A percentile compares a stretch with the other conserved stretches of the same genome.
Conservation (phyloP, 2,888 invertebrate genomes). For the Caenorhabditis uteleia region DNA sequence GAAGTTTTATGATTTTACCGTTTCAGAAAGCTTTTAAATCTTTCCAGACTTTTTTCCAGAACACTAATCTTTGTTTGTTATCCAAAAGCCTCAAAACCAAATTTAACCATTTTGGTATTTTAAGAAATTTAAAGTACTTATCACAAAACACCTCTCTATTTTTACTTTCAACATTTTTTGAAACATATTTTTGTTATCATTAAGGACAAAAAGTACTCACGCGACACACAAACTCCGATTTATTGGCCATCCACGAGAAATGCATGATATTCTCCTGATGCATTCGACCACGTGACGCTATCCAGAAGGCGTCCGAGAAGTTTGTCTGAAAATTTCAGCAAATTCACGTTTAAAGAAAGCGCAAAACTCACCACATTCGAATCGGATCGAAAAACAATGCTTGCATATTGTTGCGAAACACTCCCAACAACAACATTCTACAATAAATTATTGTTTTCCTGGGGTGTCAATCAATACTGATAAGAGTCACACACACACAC, state of each 20-base stretch:
- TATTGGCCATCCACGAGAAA: constrained; percentile 31
- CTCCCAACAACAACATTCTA: constrained; percentile 34
- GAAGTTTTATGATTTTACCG: too few species aligned
- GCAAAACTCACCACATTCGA: constrained; percentile 16
- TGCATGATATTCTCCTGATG: too few species aligned
- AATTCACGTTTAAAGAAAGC: constrained; percentile 29
- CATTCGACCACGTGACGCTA: constrained; percentile 23
- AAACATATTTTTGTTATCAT: too few species aligned
- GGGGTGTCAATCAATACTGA: background rate
- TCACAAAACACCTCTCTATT: too few species aligned
- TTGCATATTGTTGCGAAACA: constrained; percentile 25
- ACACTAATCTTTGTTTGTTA: background rate
- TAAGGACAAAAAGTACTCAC: constrained; percentile 7
- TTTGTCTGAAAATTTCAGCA: constrained; percentile 21
- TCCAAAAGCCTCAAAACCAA: too few species aligned
- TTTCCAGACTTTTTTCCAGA: constrained; percentile 2
- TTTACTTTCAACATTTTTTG: too few species aligned
- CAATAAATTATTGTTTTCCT: constrained; percentile 3
- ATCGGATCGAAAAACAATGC: constrained; percentile 27
- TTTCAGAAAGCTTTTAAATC: background rate
- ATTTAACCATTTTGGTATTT: too few species aligned
- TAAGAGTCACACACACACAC: background rate
- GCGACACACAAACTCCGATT: constrained; percentile 27
- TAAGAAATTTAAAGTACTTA: too few species aligned
- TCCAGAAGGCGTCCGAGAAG: constrained; percentile 36